Conservation (phyloP, 2,797 vertebrate species). For the Otolemur crassicaudatus region DNA sequence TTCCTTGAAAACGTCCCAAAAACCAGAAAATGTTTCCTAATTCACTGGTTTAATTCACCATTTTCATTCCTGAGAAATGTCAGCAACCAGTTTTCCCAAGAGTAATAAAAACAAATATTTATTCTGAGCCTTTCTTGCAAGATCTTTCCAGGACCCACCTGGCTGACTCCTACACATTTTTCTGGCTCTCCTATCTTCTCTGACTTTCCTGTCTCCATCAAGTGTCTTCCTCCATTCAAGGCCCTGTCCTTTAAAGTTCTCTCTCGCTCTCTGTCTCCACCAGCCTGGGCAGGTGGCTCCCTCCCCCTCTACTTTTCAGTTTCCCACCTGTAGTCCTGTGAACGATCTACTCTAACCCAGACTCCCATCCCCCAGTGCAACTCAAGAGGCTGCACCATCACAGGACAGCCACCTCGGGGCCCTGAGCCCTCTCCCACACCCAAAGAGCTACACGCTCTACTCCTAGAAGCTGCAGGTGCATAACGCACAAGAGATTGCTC, state of each 20-base stretch:
- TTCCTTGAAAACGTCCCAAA: neutral
- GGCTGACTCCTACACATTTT: neutral
- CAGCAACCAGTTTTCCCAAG: neutral
- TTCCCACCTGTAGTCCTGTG: rapidly evolving
- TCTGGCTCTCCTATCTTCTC: neutral
- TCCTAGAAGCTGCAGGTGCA: neutral
- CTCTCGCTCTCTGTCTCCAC: neutral
- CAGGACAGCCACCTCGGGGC: neutral
- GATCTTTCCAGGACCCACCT: no score
- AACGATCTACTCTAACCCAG: neutral
- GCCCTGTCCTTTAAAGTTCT: neutral
- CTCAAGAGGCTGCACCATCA: rapidly evolving
- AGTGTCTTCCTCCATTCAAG: neutral
- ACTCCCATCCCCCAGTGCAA: neutral
- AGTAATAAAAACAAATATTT: neutral
- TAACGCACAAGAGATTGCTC: neutral
- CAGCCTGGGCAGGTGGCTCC: rapidly evolving
- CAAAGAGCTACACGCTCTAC: neutral
- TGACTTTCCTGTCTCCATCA: neutral
- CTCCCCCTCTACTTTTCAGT: neutral
- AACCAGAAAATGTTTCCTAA: neutral
- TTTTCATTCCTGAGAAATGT: neutral
- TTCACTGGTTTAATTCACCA: neutral
- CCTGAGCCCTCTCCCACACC: neutral
- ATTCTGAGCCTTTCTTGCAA: neutral